Base-by-base conservation (phyloP, 2,797 vertebrate species). In the Buphagus erythrorhynchus region DNA sequence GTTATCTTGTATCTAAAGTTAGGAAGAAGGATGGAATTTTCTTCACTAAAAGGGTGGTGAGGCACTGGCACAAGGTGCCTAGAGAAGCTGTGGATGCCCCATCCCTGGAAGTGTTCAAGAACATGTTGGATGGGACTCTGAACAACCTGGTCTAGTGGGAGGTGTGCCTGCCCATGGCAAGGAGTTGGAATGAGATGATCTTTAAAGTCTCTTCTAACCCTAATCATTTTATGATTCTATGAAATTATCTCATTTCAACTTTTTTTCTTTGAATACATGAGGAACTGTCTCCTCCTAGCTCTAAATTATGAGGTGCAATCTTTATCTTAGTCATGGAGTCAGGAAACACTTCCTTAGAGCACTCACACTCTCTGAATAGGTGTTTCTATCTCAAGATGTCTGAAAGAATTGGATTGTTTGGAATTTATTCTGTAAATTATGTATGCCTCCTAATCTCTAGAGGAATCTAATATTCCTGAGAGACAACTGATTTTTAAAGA, bases 141-240 rank as follows among this genome's bases (percentile, higher is more conserved):
- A 69, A 1, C n/a, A 38, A 5, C 4, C 9, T 40, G 58, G 2
- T 7, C 2, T 17, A 21, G 38, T 22, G 43, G 10, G 4, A 51
- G 7, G 2, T 58, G 24, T 52, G 45, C 11, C 25, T 65, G 7
- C 7, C 25, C 17, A 9, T 35, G 25, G 6, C 45, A 7, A 0
- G 25, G 26, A 2, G 2, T 31, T 71, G 33, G 18, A 52, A 24
- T 0, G 0, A 16, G 25, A 4, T 28, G 15, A 10, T 72, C 22
- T 72, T 71, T n/a, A 15, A 52, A 4, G 17, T 65, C 25, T 6
- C 18, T 46, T 59, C 29, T 25, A 76, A 45, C 3, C 6, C 51
- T 35, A 58, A 59, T 10, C 9, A 15, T 65, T 65, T n/a, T 31
- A 9, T 31, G n/a, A 24, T 65, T 52, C 45, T 63, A 9, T 35